These are phyloP conservation scores for Cactoblastis cactorum DNA, from an alignment of 2,888 invertebrate species.

Conservation along the genomic window DNA sequence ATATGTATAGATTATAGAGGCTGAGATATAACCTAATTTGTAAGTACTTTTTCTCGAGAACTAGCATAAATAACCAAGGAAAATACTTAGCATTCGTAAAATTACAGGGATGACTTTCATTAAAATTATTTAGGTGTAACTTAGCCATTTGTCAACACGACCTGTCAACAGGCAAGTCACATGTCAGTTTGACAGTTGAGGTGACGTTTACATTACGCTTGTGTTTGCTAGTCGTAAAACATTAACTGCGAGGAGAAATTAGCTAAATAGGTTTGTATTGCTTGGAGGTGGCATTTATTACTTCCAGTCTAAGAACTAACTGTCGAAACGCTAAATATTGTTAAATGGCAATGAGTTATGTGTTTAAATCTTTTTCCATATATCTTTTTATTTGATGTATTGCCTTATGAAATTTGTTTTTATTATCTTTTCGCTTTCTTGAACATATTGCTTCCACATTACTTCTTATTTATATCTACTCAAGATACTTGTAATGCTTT, in stretches of 20 bases:
- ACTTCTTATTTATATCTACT: no score
- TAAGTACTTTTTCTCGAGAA: no score
- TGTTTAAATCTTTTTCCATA: background rate
- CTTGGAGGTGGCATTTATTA: background rate
- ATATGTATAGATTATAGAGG: no score
- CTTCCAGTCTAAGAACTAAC: background rate
- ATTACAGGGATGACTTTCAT: no score
- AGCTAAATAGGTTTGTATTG: slow-evolving; percentile 2
- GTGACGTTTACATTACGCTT: slow-evolving; percentile 1
- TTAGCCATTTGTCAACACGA: background rate
- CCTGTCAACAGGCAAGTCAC: background rate
- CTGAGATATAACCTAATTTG: no score
- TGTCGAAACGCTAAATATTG: background rate
- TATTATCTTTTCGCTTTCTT: no score
- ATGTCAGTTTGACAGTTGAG: slow-evolving; percentile 3
- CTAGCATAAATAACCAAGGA: no score
- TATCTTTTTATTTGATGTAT: no score
- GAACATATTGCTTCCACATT: no score
- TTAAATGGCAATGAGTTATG: background rate
- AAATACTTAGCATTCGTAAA: no score
- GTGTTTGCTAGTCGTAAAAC: slow-evolving; percentile 10
- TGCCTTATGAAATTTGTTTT: background rate
- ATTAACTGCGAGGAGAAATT: slow-evolving; percentile 3
- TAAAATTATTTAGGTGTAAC: background rate
- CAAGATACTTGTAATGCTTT: no score